These are phyloP conservation scores for Paramacrobiotus metropolitanus DNA, from an alignment of 1,140 invertebrate genomes.

Conservation along the genomic window DNA sequence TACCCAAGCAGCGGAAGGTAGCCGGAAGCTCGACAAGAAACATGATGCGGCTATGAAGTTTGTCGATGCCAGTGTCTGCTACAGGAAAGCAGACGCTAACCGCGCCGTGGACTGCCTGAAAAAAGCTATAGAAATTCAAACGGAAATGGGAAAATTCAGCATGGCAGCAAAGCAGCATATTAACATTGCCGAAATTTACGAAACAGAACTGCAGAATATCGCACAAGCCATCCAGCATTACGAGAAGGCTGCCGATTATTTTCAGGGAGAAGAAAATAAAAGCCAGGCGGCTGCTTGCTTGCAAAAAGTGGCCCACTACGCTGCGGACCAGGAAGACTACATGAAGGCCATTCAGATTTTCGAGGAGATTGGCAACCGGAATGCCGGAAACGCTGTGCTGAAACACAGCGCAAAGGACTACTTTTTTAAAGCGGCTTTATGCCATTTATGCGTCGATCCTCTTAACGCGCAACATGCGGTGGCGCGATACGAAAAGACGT, in stretches of 20 bases:
- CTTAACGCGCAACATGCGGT: conserved; percentile 80
- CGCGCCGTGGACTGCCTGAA: conserved; percentile 13
- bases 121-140: conserved; percentile 11
- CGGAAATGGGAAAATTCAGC: conserved; percentile 21
- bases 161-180: conserved; percentile 27
- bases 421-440: conserved; percentile 79
- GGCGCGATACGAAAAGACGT: conserved; percentile 73
- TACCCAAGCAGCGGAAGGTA: conserved; percentile 60
- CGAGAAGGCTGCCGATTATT: conserved; percentile 85
- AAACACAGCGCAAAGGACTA: conserved; percentile 98
- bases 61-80: conserved; percentile 89
- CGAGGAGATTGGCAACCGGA: conserved; percentile 72
- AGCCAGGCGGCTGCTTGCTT: conserved; percentile 77
- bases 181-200: conserved; percentile 82
- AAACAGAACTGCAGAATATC: conserved; percentile 67
- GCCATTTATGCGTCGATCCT: conserved; percentile 79
- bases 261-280: conserved; percentile 33
- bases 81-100: conserved; percentile 76
- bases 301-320: conserved; percentile 86
- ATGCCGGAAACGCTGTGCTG: conserved; percentile 74
- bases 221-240: conserved; percentile 72
- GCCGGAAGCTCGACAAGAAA: conserved; percentile 55
- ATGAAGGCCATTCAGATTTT: conserved; percentile 92
- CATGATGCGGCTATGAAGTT: conserved; percentile 85
- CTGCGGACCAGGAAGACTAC: conserved; percentile 85